Conservation (phyloP, 2,113 vertebrate genomes). For the Labeo catla region DNA sequence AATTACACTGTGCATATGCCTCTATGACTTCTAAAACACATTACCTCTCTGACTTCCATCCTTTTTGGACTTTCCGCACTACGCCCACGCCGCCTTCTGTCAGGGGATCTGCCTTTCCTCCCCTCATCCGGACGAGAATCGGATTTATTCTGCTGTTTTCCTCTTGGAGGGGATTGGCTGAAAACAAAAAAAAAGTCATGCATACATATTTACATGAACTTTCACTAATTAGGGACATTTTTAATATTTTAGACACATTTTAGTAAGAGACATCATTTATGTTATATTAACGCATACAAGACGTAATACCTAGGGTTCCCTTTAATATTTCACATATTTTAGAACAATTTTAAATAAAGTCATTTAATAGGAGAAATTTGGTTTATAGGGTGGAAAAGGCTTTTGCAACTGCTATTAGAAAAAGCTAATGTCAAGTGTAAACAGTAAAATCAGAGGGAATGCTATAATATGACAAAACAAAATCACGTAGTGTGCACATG, state of each 20-base stretch:
- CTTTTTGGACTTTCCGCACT: conserved; percentile 62
- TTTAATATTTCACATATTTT: neutral
- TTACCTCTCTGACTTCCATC: conserved; percentile 62
- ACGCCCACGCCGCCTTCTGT: conserved; percentile 58
- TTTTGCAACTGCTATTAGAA: neutral
- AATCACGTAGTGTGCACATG: neutral
- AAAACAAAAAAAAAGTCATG: neutral
- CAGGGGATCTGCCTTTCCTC: conserved; percentile 67
- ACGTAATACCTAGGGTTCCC: no score
- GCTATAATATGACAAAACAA: neutral
- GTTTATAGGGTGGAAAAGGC: neutral
- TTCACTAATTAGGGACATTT: neutral
- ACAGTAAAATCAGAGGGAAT: neutral
- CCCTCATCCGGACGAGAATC: conserved; percentile 55
- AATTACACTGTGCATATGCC: neutral
- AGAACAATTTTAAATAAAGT: neutral
- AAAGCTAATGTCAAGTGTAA: neutral
- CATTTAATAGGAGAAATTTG: neutral
- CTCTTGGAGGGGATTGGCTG: conserved; percentile 63
- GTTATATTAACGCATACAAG: no score
- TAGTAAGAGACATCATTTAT: no score
- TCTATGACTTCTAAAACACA: neutral
- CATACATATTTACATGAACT: neutral
- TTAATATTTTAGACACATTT: neutral
- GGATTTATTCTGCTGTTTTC: conserved; percentile 60